Base-by-base conservation (phyloP, 2,113 vertebrate genomes). In the Chaetorhynchus papuensis region DNA sequence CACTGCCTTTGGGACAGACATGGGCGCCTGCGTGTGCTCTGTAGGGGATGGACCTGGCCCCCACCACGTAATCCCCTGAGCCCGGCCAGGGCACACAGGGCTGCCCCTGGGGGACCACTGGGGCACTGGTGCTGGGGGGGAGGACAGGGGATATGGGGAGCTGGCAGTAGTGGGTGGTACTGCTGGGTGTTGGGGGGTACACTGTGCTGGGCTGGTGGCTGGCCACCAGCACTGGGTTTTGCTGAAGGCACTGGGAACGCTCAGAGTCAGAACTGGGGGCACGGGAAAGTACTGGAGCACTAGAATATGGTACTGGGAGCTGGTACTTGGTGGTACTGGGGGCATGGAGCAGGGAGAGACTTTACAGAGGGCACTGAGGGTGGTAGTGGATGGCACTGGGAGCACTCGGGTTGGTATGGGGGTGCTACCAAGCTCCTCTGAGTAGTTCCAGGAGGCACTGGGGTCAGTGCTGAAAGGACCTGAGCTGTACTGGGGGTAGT, bases 11-110 rank as follows among this genome's bases (percentile, higher is more conserved):
- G 78, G 94, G 95, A 94, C 3, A 24, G 68, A 53, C 0, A 0
- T 0, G 0, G 87, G 87, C 6, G 65, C 87, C 74, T 91, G 76
- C 0, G 65, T 88, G 84, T 94, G 87, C 94, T 97, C 65, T 93
- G 87, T 93, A 2, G 10, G 69, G 84, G 83, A 9, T 0, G 1
- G 54, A 8, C 35, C 37, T 19, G 44, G 17, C n/a, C 42, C 39
- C 63, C 19, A 4, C 1, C 33, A 10, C 1, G 0, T 3, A 21
- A 31, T 6, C 6, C 41, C 41, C 57, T 24, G 47, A 33, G 39
- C 74, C 19, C 33, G 16, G 39, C 39, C 1, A 4, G 33, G 47
- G 44, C 2, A 5, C 5, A 2, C 2, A 21, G 47, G 18, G 20
- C 61, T 66, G 57, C 7, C 23, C 33, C 11, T 5, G 31, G 21